phyloP scores from a whole-genome alignment of 2,888 invertebrate species.

The Escarpia spicata region DNA sequence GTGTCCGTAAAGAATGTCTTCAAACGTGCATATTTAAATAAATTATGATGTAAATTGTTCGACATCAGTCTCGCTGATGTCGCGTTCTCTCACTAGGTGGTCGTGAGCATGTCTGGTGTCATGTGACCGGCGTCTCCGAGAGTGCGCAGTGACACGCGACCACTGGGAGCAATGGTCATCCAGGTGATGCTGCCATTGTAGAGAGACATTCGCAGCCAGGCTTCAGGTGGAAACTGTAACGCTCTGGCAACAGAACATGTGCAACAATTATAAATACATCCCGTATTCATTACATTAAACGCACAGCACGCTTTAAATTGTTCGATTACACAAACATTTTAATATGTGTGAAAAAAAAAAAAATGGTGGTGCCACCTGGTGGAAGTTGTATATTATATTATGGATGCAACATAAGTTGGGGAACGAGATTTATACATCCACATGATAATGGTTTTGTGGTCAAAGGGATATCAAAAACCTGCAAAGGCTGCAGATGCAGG shows the following conservation, averaged over 20 bases:
- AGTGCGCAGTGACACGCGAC: slow-evolving; percentile 82
- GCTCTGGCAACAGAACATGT: slow-evolving; percentile 73
- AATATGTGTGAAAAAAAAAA: no score
- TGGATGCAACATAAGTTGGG: no score
- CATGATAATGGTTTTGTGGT: no score
- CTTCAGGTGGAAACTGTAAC: slow-evolving; percentile 95
- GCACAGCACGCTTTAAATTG: no score
- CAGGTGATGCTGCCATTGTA: slow-evolving; percentile 94
- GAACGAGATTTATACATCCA: no score
- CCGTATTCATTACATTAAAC: not conserved
- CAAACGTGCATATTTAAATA: not conserved
- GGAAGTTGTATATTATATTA: no score
- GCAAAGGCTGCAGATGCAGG: no score
- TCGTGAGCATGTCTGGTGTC: slow-evolving; percentile 71
- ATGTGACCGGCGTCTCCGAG: slow-evolving; percentile 93
- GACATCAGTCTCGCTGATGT: not conserved
- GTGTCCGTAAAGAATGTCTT: not conserved
- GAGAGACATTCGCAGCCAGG: slow-evolving; percentile 91
- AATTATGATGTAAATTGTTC: not conserved
- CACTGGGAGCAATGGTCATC: slow-evolving; percentile 83
- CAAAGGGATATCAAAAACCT: no score
- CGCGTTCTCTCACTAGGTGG: not conserved
- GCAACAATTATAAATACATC: not conserved
- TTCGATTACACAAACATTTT: no score
- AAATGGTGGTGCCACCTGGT: no score